phyloP scores from a whole-genome alignment of 2,888 invertebrate species.

The Deroplatys truncata region DNA sequence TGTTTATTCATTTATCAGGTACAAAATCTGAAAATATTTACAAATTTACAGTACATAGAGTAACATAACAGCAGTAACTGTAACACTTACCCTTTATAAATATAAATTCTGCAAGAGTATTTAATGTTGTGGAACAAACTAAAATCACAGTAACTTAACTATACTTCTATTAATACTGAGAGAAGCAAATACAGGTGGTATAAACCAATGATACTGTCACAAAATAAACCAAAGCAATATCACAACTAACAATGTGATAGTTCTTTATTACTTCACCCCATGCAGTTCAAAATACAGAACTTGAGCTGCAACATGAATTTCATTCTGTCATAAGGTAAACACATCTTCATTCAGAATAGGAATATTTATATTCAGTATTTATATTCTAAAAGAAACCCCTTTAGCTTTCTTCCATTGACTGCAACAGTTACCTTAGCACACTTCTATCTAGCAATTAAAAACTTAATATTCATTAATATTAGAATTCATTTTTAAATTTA shows the following conservation, averaged over 20 bases:
- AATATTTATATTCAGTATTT: neutral
- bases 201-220: neutral
- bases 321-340: neutral
- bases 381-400: neutral
- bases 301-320: neutral
- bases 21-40: slow-evolving; percentile 5
- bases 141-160: neutral
- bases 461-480: too few relatives aligned
- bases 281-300: neutral
- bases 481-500: too few relatives aligned
- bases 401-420: neutral
- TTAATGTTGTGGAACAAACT: neutral
- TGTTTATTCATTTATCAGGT: neutral
- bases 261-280: too few relatives aligned
- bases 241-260: neutral
- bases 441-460: too few relatives aligned
- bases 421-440: neutral
- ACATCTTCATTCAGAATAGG: neutral
- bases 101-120: neutral
- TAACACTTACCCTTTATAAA: neutral
- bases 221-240: neutral
- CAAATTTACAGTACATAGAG: neutral
- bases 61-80: neutral
- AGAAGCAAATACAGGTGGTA: neutral
- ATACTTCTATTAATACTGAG: neutral